phyloP scores from a whole-genome alignment of 2,113 vertebrate genomes.

The Bujurquina vittata region DNA sequence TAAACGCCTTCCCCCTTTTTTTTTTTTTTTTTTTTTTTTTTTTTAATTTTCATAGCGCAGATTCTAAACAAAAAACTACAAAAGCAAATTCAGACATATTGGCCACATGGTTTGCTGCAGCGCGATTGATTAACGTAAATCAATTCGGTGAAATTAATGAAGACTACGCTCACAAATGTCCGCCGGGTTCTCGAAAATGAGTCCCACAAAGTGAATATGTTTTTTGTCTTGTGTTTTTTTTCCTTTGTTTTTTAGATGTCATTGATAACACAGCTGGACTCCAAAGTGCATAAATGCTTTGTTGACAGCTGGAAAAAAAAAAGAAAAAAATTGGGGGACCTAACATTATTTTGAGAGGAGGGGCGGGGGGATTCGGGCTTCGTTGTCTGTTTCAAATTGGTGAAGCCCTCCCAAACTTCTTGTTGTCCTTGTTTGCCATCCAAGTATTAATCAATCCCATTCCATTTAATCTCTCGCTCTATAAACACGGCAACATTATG shows the following conservation, averaged over 20 bases:
- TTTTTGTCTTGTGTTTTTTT: constrained; percentile 1
- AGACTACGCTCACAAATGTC: constrained; percentile 39
- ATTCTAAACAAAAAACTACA: constrained; percentile 78
- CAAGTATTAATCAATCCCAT: constrained; percentile 77
- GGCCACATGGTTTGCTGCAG: constrained; percentile 57
- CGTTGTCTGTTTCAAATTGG: constrained; percentile 70
- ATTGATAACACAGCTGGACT: constrained; percentile 22
- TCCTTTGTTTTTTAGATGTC: not conserved
- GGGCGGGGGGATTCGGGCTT: constrained; percentile 22
- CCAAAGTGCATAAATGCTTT: constrained; percentile 9
- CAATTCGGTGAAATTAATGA: constrained; percentile 53
- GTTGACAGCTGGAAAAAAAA: constrained; percentile 30
- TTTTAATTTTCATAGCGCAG: constrained; percentile 73
- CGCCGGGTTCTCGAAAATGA: constrained; percentile 27
- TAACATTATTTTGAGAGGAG: constrained; percentile 54
- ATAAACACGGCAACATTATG: constrained; percentile 60
- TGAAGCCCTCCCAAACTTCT: constrained; percentile 66
- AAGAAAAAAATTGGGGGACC: constrained; percentile 14
- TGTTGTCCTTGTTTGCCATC: constrained; percentile 66
- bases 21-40: too few species aligned
- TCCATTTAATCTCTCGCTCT: constrained; percentile 59
- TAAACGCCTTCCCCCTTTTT: too few species aligned
- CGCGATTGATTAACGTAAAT: constrained; percentile 71
- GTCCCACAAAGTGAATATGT: not conserved
- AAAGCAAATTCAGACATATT: constrained; percentile 69